Base-by-base conservation (phyloP, 1,140 invertebrate species). In the Drosophila kohkoa region DNA sequence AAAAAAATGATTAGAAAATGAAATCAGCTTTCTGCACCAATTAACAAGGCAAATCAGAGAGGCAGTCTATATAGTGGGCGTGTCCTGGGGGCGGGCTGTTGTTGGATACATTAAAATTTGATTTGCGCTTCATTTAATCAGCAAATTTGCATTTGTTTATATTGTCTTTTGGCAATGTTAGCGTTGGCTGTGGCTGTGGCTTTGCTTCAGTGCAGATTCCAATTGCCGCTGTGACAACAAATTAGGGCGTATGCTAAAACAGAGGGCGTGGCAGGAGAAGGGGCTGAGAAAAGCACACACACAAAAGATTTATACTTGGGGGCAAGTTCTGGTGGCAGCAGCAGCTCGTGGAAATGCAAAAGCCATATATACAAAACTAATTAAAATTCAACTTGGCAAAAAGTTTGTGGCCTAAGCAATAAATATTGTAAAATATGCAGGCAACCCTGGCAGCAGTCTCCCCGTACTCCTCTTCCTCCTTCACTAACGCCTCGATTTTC, bases 381-480 rank as follows among this genome's bases (percentile, higher is more conserved):
- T 89, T 89, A 89, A 89, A 89, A 89, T 89, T 89, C 85, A 89
- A 89, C 81, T 89, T 79, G 81, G 85, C 81, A 81, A 89, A 89
- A 89, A 89, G 86, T 89, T 89, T 88, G 79, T 55, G 15, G 78
- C 65, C 86, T 89, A 81, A 89, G 85, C 85, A 89, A 89, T 89
- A 89, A 89, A 89, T 89, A 85, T 85, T 89, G 75, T 89, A 79
- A 85, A 89, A 81, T 85, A 89, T 88, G 85, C 79, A 81, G 57
- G 57, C 20, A 28, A 58, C 25, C 70, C 65, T 58, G 20, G 20
- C 79, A 68, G 63, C 52, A 7, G 7, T 49, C 57, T 13, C 20
- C 54, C 2, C 10, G 15, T 57, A 30, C 38, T 58, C 28, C 5
- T 13, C 13, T 7, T 20, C 20, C n/a, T 7, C 15, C 1, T 15